Evolutionary conservation across 2,113 vertebrate species (phyloP), one percentile per base, ranked within the genome.

Genomic region (Bungarus multicinctus): DNA sequence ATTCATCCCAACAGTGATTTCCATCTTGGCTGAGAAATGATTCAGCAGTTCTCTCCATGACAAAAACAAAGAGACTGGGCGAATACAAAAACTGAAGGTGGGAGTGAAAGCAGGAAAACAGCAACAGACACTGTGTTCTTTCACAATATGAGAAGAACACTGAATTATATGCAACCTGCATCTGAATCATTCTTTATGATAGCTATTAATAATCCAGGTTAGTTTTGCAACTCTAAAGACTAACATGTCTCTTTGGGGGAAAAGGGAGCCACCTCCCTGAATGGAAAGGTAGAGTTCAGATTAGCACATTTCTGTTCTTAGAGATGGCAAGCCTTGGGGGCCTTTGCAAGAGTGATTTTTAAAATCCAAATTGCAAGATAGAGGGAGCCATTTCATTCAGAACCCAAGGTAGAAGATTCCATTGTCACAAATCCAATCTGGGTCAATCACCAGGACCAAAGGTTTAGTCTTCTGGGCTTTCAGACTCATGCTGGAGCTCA

Each of bases 11-110:
- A 95, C 93, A 69, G 57, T 50, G 81, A 87, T 52, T 50, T 18
- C 34, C 43, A 54, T 14, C 91, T 89, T 86, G 91, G 89, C 92
- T 95, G 95, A 94, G 95, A 95, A 97, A 94, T 97, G 96, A 96
- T 94, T 97, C 97, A 96, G 69, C 0, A 0, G 43, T 91, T 95
- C 92, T 95, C 23, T 34, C 23, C 0, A 9, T 18, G 95, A 94
- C 94, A 95, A 94, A 95, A 94, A 95, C 94, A 94, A 39, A 94
- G n/a, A 94, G 88, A 86, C 91, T 93, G 94, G 87, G 11, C 92
- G 91, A 93, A 94, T 91, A 93, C 89, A 89, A 93, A 87, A 96
- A 95, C 39, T 64, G 90, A 93, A 53, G 64, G 69, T 86, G 54
- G 30, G 88, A 94, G 1, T 4, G 91, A 88, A 95, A 81, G 85